Evolutionary conservation across 2,113 vertebrate species (phyloP), one percentile per base, ranked within the genome.

Genomic region (Lampris incognitus): DNA sequence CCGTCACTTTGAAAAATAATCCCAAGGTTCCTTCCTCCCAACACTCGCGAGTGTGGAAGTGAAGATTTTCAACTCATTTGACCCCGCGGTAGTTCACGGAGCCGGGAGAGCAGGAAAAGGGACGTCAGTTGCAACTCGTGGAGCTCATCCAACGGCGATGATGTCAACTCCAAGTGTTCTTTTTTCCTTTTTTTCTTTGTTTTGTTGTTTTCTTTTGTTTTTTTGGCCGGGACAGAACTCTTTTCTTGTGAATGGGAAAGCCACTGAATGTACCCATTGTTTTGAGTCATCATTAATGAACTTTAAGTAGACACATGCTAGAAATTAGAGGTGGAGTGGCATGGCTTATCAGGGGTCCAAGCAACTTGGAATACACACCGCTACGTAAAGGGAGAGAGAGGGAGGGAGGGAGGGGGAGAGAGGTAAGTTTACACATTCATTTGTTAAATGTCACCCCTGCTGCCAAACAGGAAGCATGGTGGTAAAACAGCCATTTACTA

Each of bases 381-480:
- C 59, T 11, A 2, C 54, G 56, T 68, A 76, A 66, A 69, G 42
- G 72, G 58, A 80, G 55, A 52, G 71, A 76, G 68, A 69, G 42
- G 72, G 58, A 80, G 55, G 3, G 42, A 10, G 7, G 69, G 63
- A 73, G 62, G 48, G 66, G 58, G 49, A 38, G 1, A 2, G 1
- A 5, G 8, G 38, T 72, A 36, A 40, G 60, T 74, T 76, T 9
- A 81, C 69, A 46, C 51, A 49, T 56, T 78, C 62, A n/a, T 79
- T 76, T 73, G 52, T 46, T 42, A 65, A 72, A 67, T 60, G 52
- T 76, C 68, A 82, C 57, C 56, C 40, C 51, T 13, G 67, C 13
- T 49, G 65, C 75, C 69, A 72, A 82, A 79, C 79, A 79, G 68
- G 79, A 85, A 65, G 79, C 61, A 52, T 37, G 36, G 66, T 66